Evolutionary conservation across 2,797 vertebrate genomes (phyloP).

Genomic region (Rhincodon typus): DNA sequence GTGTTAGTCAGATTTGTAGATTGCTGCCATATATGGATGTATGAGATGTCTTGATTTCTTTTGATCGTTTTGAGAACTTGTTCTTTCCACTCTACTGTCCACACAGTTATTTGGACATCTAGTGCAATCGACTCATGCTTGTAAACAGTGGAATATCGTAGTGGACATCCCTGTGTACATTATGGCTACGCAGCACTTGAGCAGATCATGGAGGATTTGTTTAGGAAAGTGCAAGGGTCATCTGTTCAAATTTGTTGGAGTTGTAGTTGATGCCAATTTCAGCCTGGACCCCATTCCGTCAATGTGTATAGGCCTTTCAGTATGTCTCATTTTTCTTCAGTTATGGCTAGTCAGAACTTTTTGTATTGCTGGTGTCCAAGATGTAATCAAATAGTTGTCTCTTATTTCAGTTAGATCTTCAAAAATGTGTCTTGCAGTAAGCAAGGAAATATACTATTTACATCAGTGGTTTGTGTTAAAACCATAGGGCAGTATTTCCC

Average conservation of each 20-base stretch:
- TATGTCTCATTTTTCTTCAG: background rate
- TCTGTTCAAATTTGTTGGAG: background rate
- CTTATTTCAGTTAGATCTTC: too few relatives aligned
- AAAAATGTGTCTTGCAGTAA: too few relatives aligned
- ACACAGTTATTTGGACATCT: too few relatives aligned
- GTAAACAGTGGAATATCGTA: background rate
- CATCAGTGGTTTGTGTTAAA: background rate
- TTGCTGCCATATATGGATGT: background rate
- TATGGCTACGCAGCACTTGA: too few relatives aligned
- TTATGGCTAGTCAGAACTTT: background rate
- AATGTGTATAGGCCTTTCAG: background rate
- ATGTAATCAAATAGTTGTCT: background rate
- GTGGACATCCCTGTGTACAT: too few relatives aligned
- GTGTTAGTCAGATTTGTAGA: background rate
- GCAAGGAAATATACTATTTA: background rate
- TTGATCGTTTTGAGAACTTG: background rate
- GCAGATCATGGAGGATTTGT: background rate
- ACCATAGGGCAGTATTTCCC: background rate
- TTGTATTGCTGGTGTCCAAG: background rate
- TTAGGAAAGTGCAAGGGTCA: background rate
- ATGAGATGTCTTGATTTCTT: background rate
- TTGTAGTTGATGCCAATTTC: background rate
- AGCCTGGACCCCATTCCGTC: background rate
- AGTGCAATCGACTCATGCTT: background rate
- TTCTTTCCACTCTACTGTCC: background rate